A percentile compares a stretch with the other conserved stretches of the same genome.
These are phyloP conservation scores for Megalops atlanticus DNA, from an alignment of 2,113 vertebrate species.

Conservation along the genomic window DNA sequence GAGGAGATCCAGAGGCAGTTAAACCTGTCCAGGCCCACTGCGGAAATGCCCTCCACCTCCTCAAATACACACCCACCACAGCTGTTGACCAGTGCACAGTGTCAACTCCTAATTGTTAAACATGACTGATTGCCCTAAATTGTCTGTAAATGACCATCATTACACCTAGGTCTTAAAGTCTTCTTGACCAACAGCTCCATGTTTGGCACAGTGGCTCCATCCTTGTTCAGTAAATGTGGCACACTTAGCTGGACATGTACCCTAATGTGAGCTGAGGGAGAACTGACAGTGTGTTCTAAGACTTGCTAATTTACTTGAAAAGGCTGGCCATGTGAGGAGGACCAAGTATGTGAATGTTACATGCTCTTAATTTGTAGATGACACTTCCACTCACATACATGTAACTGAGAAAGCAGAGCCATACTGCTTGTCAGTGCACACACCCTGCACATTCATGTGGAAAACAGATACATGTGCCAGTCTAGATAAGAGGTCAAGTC, in stretches of 20 bases:
- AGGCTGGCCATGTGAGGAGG: constrained; percentile 29
- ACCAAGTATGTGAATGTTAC: constrained; percentile 50
- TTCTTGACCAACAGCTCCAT: not conserved
- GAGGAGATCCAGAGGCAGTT: not conserved
- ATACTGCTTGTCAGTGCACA: constrained; percentile 39
- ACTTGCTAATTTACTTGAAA: constrained; percentile 48
- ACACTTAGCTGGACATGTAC: not conserved
- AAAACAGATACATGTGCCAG: not conserved
- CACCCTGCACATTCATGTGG: no score
- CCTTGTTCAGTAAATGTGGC: not conserved
- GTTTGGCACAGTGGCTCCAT: not conserved
- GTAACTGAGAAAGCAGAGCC: constrained; percentile 67
- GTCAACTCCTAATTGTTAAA: constrained; percentile 16
- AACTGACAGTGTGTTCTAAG: not conserved
- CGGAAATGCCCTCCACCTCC: not conserved
- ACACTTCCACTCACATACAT: constrained; percentile 54
- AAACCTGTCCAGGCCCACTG: not conserved
- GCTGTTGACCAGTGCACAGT: constrained; percentile 14
- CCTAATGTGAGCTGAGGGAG: not conserved
- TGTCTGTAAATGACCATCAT: constrained; percentile 32
- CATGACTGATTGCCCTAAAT: constrained; percentile 26
- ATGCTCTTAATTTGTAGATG: constrained; percentile 47
- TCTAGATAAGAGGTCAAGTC: not conserved
- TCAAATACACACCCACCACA: not conserved
- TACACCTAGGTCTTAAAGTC: constrained; percentile 2